phyloP scores from a whole-genome alignment of 2,888 invertebrate species.

The Sthenelais limicola region DNA sequence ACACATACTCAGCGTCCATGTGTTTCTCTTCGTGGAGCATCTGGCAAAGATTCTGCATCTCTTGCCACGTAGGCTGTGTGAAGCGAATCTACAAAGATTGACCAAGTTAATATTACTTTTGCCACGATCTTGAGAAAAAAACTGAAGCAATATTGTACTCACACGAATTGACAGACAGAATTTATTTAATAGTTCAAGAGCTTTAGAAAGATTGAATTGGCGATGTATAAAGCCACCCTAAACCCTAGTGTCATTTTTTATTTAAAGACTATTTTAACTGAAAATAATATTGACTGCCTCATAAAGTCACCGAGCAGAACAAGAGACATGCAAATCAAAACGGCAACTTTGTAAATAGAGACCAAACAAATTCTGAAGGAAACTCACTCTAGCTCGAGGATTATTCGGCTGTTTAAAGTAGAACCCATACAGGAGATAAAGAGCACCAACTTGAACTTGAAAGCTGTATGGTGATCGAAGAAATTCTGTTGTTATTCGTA shows the following conservation, averaged over 20 bases:
- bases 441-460: slow-evolving; percentile 64
- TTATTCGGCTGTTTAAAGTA: slow-evolving; percentile 61
- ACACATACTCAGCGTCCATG: slow-evolving; percentile 64
- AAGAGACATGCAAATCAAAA: no score
- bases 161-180: not conserved
- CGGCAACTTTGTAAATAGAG: no score
- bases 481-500: slow-evolving; percentile 58
- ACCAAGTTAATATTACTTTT: not conserved
- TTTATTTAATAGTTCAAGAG: not conserved
- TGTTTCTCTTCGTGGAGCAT: slow-evolving; percentile 61
- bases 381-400: slow-evolving; percentile 59
- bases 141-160: not conserved
- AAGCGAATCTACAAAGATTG: slow-evolving; percentile 59
- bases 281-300: no score
- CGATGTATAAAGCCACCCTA: no score
- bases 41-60: slow-evolving; percentile 55
- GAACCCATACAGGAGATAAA: slow-evolving; percentile 66
- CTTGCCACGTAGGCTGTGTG: slow-evolving; percentile 57
- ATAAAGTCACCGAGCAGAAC: no score
- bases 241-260: no score
- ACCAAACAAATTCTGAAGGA: not conserved
- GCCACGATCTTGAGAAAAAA: no score
- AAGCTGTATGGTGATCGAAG: slow-evolving; percentile 63
- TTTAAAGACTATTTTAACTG: no score
- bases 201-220: not conserved